Evolutionary conservation across 2,113 vertebrate genomes (phyloP).

Genomic region (Pelusios castaneus): DNA sequence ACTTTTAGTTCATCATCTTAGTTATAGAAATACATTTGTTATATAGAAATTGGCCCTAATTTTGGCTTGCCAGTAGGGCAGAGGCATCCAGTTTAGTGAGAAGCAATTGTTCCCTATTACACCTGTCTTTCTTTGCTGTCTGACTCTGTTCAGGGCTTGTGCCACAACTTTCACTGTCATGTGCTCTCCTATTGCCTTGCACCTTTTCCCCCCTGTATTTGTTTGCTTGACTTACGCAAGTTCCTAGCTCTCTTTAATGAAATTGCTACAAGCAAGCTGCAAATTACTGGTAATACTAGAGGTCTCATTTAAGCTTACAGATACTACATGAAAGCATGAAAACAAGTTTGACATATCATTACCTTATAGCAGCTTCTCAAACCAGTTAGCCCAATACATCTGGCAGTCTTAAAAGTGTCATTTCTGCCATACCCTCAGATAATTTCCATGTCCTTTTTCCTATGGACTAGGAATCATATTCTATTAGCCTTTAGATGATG

Average conservation of each 20-base stretch:
- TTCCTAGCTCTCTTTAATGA: background rate
- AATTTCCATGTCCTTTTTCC: accelerated
- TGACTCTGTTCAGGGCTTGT: background rate
- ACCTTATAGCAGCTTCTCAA: background rate
- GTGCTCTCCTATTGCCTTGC: background rate
- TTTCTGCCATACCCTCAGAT: background rate
- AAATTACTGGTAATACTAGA: background rate
- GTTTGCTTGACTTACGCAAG: background rate
- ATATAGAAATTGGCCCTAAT: background rate
- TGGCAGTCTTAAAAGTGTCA: background rate
- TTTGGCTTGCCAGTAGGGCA: background rate
- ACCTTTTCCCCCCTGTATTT: background rate
- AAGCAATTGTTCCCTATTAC: background rate
- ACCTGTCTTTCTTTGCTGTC: background rate
- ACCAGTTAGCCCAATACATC: background rate
- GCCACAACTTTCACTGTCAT: background rate
- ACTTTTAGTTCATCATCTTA: background rate
- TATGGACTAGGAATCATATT: background rate
- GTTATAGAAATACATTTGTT: background rate
- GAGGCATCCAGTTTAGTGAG: background rate
- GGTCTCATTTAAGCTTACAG: background rate
- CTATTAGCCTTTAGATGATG: background rate
- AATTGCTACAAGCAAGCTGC: background rate
- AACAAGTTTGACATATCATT: background rate
- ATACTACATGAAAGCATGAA: background rate